Percentiles rank a stretch among this genome's conserved stretches.
phyloP scores from a whole-genome alignment of 2,888 invertebrate species.

The Antheraea assamensis region DNA sequence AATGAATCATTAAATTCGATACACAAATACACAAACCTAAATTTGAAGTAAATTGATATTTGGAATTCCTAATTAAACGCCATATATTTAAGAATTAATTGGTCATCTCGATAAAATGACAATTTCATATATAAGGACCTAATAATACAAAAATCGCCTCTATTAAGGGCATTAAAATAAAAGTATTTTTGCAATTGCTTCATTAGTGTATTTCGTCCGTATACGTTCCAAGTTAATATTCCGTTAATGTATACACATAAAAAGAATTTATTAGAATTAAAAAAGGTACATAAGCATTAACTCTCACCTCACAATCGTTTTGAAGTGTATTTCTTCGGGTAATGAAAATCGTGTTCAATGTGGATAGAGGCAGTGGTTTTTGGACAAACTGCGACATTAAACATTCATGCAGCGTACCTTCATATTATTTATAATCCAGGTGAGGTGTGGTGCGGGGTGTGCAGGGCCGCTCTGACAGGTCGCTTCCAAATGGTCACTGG shows the following conservation, averaged over 20 bases:
- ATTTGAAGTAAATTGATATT: too few species aligned
- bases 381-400: conserved; percentile 10
- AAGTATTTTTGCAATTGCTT: not conserved
- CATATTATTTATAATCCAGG: conserved; percentile 89
- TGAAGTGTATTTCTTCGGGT: conserved; percentile 15
- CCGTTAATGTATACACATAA: not conserved
- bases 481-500: conserved; percentile 86
- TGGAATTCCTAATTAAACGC: too few species aligned
- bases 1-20: too few species aligned
- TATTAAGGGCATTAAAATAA: not conserved
- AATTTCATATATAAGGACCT: too few species aligned
- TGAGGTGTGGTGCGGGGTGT: conserved; percentile 88
- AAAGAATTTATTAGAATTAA: not conserved
- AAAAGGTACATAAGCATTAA: not conserved
- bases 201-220: too few species aligned
- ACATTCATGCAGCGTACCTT: conserved; percentile 75
- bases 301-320: not conserved
- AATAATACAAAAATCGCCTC: not conserved
- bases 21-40: too few species aligned
- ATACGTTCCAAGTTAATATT: too few species aligned
- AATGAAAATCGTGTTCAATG: conserved; percentile 22
- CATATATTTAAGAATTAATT: too few species aligned
- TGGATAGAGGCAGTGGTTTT: not conserved
- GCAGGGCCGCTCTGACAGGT: conserved; percentile 89
- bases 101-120: too few species aligned